Conservation (phyloP, 1,140 invertebrate species). For the Rhyacophila brunnea region DNA sequence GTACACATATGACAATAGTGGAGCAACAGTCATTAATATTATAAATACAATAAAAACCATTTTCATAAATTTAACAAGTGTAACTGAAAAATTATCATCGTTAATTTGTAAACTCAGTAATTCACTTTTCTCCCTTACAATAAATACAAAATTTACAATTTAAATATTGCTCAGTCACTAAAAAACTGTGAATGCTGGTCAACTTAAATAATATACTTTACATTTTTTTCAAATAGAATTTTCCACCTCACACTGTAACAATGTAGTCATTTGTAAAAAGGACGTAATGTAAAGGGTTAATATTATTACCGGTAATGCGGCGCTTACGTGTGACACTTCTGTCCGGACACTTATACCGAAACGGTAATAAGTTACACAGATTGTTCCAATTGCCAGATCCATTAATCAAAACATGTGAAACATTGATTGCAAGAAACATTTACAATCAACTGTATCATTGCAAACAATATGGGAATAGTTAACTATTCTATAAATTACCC, state of each 20-base stretch:
- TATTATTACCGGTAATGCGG: too few species aligned
- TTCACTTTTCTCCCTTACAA: background rate
- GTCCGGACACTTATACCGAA: too few species aligned
- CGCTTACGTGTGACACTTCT: too few species aligned
- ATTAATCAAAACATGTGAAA: too few species aligned
- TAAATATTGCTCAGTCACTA: background rate
- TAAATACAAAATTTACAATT: background rate
- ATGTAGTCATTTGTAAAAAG: background rate
- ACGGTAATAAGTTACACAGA: too few species aligned
- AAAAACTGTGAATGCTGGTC: background rate
- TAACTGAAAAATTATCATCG: slow-evolving; percentile 7
- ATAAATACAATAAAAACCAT: slow-evolving; percentile 22
- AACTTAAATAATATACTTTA: background rate
- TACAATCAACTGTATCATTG: too few species aligned
- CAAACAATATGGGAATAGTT: too few species aligned
- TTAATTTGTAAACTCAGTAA: too few species aligned
- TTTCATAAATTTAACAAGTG: slow-evolving; percentile 18
- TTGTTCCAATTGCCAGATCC: too few species aligned
- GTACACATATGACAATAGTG: slow-evolving; percentile 20
- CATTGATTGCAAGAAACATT: too few species aligned
- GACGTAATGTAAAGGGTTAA: too few species aligned
- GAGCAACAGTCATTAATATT: slow-evolving; percentile 20
- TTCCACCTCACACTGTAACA: background rate
- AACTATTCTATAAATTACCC: too few species aligned
- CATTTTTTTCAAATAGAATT: background rate